These are phyloP conservation scores for Zoanthus sansibaricus DNA, from an alignment of 92 coral and sea anemone genomes.

Conservation along the genomic window DNA sequence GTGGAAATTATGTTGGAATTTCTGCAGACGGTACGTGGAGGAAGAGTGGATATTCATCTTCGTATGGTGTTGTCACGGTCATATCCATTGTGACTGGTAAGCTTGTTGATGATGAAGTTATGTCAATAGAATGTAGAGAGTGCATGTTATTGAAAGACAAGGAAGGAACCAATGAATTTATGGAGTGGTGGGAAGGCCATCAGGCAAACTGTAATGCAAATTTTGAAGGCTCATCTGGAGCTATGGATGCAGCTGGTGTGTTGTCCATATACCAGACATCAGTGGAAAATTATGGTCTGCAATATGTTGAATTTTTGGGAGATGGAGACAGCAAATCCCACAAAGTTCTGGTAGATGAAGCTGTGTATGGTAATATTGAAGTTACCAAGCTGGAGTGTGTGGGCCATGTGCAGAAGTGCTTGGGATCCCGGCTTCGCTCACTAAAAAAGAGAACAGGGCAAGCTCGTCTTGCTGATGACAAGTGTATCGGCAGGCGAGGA, in stretches of 20 bases:
- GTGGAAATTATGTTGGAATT: conserved; percentile 37
- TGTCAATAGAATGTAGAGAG: conserved; percentile 13
- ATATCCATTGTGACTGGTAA: not conserved
- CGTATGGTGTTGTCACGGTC: conserved; percentile 19
- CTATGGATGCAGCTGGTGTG: conserved; percentile 24
- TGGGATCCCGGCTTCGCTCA: conserved; percentile 67
- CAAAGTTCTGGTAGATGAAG: conserved; percentile 36
- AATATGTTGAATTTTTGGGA: conserved; percentile 59
- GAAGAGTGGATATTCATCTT: not conserved
- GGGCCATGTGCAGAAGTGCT: conserved; percentile 68
- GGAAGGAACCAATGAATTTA: conserved; percentile 18
- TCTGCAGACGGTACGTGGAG: conserved; percentile 9
- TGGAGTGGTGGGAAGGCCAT: conserved; percentile 68
- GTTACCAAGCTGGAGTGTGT: conserved; percentile 62
- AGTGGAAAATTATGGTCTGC: conserved; percentile 38
- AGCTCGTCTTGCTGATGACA: conserved; percentile 45
- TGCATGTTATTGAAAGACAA: conserved; percentile 15
- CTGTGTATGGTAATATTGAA: conserved; percentile 37
- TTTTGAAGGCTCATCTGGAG: conserved; percentile 57
- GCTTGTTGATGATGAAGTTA: not conserved
- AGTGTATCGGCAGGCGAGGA: conserved; percentile 59
- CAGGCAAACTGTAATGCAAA: conserved; percentile 57
- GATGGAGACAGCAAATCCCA: conserved; percentile 7
- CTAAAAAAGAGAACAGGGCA: conserved; percentile 53
- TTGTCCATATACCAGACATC: conserved; percentile 55